Base-by-base conservation (phyloP, 37 sponge, comb jelly and placozoan species). In the Geodia barretti region DNA sequence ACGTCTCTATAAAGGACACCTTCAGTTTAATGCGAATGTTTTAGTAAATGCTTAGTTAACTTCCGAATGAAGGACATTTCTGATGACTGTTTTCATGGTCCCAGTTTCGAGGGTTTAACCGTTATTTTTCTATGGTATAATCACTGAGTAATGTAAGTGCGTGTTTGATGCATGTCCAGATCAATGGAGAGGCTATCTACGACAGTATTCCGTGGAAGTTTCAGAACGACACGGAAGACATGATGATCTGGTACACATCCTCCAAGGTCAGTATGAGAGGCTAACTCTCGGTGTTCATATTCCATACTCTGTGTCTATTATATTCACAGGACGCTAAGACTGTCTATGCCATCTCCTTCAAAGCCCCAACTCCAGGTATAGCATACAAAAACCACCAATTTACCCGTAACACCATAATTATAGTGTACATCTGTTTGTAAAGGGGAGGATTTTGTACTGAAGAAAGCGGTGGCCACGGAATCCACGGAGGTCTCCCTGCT, bases 171-270 rank as follows among this genome's bases (percentile, higher is more conserved):
- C n/a, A n/a, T n/a, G n/a, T 70, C 14, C 37, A 90, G 90, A 65
- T 92, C 25, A 92, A 89, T 75, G 90, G 93, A 63, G 93, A 92
- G 60, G 93, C 90, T 25, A 92, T 92, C 31, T 92, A 89, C 62
- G 39, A 72, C 21, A 73, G 74, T 29, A 40, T 84, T 9, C 93
- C 93, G 20, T 92, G 88, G 86, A 84, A 39, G 60, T 74, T 80
- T 21, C 93, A 92, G 70, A 83, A 79, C 79, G 93, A 92, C 75
- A 89, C 90, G 35, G 62, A 64, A 9, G 69, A 39, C 35, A 74
- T 68, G 54, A 33, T 74, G 25, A 89, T 70, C n/a, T 89, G 90
- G 90, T 92, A 84, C 84, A 92, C 92, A 1, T 60, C 88, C 40
- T 54, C 80, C 30, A 78, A 87, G 71, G 92, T 92, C 35, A 70